These are phyloP conservation scores for Ptychodera flava DNA, from an alignment of 35 echinoderm and acorn worm genomes.

Conservation along the genomic window DNA sequence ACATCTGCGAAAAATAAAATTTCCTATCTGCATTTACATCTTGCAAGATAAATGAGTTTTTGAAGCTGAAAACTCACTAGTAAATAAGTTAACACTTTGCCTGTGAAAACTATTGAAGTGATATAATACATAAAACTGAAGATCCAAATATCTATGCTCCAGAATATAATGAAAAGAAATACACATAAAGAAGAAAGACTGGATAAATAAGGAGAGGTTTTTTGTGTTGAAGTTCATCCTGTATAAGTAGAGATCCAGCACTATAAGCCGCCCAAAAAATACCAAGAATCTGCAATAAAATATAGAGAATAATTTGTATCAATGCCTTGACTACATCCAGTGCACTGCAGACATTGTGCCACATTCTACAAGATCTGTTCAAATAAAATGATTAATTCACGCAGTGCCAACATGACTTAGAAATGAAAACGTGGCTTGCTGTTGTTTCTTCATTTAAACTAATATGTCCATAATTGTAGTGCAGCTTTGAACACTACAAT, in stretches of 20 bases:
- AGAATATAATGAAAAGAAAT: conserved; percentile 96
- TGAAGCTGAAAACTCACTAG: too few species aligned
- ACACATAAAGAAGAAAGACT: conserved; percentile 89
- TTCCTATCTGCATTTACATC: too few species aligned
- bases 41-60: too few species aligned
- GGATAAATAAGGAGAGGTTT: conserved; percentile 94
- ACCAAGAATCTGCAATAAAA: conserved; percentile 58
- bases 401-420: not conserved
- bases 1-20: too few species aligned
- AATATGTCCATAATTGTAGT: not conserved
- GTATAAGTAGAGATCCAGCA: conserved; percentile 82
- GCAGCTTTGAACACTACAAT: too few species aligned
- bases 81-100: too few species aligned
- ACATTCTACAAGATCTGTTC: not conserved
- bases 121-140: too few species aligned
- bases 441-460: not conserved
- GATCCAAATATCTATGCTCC: too few species aligned
- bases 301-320: not conserved
- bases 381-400: not conserved
- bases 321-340: too few species aligned
- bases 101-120: too few species aligned
- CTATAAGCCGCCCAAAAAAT: conserved; percentile 92
- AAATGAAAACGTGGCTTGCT: not conserved
- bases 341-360: not conserved
- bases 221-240: conserved; percentile 74